Evolutionary conservation across 1,140 invertebrate genomes (phyloP).

Genomic region (Fopius arisanus): DNA sequence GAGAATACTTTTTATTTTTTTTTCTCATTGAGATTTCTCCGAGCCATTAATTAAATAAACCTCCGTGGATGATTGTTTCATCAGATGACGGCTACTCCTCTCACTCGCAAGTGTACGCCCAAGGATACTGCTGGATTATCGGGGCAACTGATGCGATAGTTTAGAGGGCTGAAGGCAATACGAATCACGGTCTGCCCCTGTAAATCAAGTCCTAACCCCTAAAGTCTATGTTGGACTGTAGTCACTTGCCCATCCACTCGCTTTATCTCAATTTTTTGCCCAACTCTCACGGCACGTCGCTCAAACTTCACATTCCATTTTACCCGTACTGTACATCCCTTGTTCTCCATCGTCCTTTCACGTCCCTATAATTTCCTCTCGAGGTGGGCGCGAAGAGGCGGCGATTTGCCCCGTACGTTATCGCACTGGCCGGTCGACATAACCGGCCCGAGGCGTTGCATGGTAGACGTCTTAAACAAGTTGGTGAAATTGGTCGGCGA

Average conservation of each 20-base stretch:
- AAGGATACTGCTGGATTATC: not conserved
- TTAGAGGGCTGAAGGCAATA: not conserved
- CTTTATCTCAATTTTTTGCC: too few relatives aligned
- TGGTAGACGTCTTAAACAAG: conserved; percentile 50
- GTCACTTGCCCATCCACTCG: too few relatives aligned
- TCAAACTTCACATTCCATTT: not conserved
- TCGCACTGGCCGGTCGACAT: conserved; percentile 8
- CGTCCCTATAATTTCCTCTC: not conserved
- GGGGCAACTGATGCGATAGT: not conserved
- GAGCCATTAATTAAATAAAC: not conserved
- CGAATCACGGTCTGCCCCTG: too few relatives aligned
- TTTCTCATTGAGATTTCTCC: not conserved
- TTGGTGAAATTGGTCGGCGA: conserved; percentile 55
- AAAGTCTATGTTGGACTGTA: too few relatives aligned
- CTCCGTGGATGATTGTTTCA: not conserved
- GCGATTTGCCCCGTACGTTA: conserved; percentile 28
- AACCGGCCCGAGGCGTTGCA: conserved; percentile 14
- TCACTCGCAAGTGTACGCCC: too few relatives aligned
- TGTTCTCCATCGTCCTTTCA: not conserved
- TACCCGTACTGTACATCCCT: not conserved
- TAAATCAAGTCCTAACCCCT: too few relatives aligned
- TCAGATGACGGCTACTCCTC: not conserved
- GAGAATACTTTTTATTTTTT: not conserved
- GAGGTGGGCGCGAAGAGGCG: conserved; percentile 4
- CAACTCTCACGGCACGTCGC: too few relatives aligned